Percentiles rank a stretch among this genome's conserved stretches.
Evolutionary conservation across 23 tunicate genomes (phyloP).

Genomic region (Diplosoma virens): DNA sequence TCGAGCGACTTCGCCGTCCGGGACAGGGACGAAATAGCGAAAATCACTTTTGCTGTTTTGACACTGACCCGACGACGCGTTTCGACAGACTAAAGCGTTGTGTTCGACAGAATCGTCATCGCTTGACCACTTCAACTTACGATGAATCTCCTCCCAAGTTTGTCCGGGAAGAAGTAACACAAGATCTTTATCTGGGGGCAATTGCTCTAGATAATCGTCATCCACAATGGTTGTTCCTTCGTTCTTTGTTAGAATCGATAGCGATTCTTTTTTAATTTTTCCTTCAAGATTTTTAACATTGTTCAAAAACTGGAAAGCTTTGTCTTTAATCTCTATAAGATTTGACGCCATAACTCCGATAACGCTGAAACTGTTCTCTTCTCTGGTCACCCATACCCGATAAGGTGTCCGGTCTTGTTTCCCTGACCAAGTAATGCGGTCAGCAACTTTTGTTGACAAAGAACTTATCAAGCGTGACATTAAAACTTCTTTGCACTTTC

Average conservation of each 20-base stretch:
- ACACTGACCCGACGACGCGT: not conserved
- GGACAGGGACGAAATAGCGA: constrained; percentile 22
- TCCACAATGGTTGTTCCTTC: constrained; percentile 33
- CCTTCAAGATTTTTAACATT: not conserved
- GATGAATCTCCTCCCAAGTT: not conserved
- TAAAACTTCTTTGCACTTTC: no score
- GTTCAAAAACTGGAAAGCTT: not conserved
- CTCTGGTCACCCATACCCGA: constrained; percentile 6
- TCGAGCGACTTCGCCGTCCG: constrained; percentile 22
- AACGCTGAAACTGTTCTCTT: not conserved
- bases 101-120: not conserved
- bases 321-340: not conserved
- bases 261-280: not conserved
- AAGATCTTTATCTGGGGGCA: constrained; percentile 14
- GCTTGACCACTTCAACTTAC: not conserved
- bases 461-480: no score
- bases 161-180: constrained; percentile 30
- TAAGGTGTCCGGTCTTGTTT: no score
- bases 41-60: not conserved
- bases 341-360: not conserved
- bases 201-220: constrained; percentile 36
- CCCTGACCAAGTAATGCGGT: no score
- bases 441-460: no score
- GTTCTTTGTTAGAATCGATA: not conserved
- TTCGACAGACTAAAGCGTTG: not conserved